A percentile compares a stretch with the other conserved stretches of the same genome.
Evolutionary conservation across 2,888 invertebrate genomes (phyloP).

Genomic region (Cynaeus angustus): DNA sequence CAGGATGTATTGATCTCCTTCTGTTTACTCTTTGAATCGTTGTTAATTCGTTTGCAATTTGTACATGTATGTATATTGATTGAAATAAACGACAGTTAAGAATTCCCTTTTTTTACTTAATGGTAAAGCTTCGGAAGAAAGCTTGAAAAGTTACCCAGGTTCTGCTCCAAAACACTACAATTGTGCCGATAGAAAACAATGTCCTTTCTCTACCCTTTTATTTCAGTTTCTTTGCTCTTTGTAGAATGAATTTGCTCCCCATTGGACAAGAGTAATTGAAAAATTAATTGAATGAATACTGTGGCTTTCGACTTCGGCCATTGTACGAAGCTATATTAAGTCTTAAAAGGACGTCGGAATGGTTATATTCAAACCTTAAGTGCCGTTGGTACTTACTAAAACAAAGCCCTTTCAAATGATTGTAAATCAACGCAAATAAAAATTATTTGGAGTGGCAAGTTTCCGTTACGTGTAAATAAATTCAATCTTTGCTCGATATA

Average conservation of each 20-base stretch:
- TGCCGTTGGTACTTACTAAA: conserved; percentile 53
- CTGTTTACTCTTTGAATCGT: too few species aligned
- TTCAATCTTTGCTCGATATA: conserved; percentile 35
- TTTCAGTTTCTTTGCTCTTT: conserved; percentile 63
- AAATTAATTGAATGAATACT: conserved; percentile 70
- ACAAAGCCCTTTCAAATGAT: conserved; percentile 54
- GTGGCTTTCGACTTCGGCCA: conserved; percentile 68
- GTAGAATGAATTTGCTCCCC: conserved; percentile 66
- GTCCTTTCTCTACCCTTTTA: conserved; percentile 65
- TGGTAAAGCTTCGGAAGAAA: conserved; percentile 16
- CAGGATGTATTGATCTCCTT: too few species aligned
- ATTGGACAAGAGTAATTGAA: conserved; percentile 69
- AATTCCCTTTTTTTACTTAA: not conserved
- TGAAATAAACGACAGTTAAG: conserved; percentile 26
- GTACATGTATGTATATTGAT: conserved; percentile 12
- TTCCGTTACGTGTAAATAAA: conserved; percentile 42
- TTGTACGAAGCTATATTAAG: conserved; percentile 64
- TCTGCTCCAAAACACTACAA: conserved; percentile 60
- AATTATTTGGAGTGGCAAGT: conserved; percentile 24
- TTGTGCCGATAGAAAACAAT: conserved; percentile 66
- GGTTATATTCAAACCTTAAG: conserved; percentile 62
- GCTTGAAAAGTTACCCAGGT: conserved; percentile 43
- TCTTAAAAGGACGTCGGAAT: conserved; percentile 62
- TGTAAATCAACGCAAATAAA: conserved; percentile 44
- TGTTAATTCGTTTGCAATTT: conserved; percentile 17